phyloP scores from a whole-genome alignment of 2,888 invertebrate species.

The Yponomeuta plumbellus region DNA sequence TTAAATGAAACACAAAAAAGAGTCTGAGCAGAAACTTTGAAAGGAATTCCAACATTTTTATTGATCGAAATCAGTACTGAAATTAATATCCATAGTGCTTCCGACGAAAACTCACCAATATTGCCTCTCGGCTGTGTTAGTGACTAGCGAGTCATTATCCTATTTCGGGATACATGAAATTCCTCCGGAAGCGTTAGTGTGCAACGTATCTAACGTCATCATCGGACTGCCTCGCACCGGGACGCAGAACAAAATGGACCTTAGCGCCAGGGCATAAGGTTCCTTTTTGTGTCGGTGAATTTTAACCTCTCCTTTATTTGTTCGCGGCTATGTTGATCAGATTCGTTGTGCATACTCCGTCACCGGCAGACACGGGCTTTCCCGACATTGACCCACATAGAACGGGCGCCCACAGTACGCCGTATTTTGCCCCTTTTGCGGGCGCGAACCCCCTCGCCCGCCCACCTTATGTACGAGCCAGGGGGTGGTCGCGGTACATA shows the following conservation, averaged over 20 bases:
- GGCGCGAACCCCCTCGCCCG: slow-evolving; percentile 73
- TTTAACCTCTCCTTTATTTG: slow-evolving; percentile 58
- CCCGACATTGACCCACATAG: slow-evolving; percentile 79
- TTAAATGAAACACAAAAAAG: too few species aligned
- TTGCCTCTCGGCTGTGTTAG: not conserved
- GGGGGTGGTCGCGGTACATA: slow-evolving; percentile 76
- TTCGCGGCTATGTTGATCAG: slow-evolving; percentile 72
- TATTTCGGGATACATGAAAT: not conserved
- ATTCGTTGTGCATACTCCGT: slow-evolving; percentile 76
- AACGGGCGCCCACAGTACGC: slow-evolving; percentile 75
- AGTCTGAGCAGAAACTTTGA: not conserved
- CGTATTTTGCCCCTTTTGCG: slow-evolving; percentile 78
- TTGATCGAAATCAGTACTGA: not conserved
- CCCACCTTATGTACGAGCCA: slow-evolving; percentile 73
- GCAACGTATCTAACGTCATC: slow-evolving; percentile 15
- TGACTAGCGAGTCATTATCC: not conserved
- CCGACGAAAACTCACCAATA: not conserved
- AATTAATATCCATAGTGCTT: not conserved
- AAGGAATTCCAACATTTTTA: not conserved
- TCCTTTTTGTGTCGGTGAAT: slow-evolving; percentile 33
- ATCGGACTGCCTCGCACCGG: not conserved
- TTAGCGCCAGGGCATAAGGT: slow-evolving; percentile 42
- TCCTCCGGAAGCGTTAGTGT: not conserved
- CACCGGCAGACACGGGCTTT: slow-evolving; percentile 77
- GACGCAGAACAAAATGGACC: slow-evolving; percentile 31